Evolutionary conservation across 2,888 invertebrate species (phyloP), one percentile per base, ranked within the genome.

Genomic region (Eulithis testata): DNA sequence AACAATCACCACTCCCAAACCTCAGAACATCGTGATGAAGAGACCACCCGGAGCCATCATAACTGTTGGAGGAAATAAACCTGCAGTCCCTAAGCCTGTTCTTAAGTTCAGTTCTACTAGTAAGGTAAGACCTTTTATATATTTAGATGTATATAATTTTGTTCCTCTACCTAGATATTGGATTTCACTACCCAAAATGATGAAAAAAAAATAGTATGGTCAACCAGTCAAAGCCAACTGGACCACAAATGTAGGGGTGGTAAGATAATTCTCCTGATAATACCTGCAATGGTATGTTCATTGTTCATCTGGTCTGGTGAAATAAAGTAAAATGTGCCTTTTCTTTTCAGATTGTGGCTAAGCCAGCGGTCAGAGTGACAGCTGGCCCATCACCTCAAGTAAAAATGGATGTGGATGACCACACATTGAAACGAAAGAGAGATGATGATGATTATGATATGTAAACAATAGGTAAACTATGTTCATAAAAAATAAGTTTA

Each of bases 11-110:
- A 77, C 87, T 47, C 71, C 91, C 76, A 85, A 95, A 90, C 86
- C 89, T 0, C 80, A 94, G 86, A 89, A 94, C 93, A 82, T 94
- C 82, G 82, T 94, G 72, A 77, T 94, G 78, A 90, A 95, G 84
- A 76, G 91, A 67, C 85, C 90, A 0, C 78, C 86, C 0, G 84
- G 87, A 0, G 78, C 94, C 11, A 89, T 95, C 9, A 89, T 94
- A 2, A 94, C 94, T 64, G 93, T 95, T 1, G 88, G 95, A 0
- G 91, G 95, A 65, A 91, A 95, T 3, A 97, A 96, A 80, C 94
- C 95, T 0, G 95, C 95, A 63, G 95, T 96, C 72, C 96, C 97
- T 0, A 97, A 97, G 80, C 96, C 97, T 37, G 95, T 96, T 4
- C 95, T 96, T 55, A 97, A 97, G 85, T 95, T 96, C 65, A 94